phyloP scores from a whole-genome alignment of 2,797 vertebrate species.

The Carapus acus region DNA sequence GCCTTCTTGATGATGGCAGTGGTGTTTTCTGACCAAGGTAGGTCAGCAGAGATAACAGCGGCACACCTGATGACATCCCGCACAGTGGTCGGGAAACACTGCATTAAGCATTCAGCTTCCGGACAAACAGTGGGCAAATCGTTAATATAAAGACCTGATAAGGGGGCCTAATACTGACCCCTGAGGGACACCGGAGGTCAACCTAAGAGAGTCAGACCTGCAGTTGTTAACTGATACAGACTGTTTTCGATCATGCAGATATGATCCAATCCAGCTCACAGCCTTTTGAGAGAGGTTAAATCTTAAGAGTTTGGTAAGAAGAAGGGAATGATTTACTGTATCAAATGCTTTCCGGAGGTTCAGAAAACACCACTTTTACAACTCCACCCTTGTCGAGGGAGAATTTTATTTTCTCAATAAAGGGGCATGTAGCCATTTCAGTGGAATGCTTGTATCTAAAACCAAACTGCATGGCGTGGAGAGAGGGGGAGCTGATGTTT shows the following conservation, averaged over 20 bases:
- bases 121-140: conserved; percentile 2
- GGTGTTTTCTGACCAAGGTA: no score
- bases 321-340: conserved; percentile 13
- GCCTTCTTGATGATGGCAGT: no score
- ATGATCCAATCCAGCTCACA: conserved; percentile 12
- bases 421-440: conserved; percentile 10
- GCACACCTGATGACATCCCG: no score
- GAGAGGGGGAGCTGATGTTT: conserved; percentile 8
- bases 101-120: no score
- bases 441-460: conserved; percentile 12
- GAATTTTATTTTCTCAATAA: conserved; percentile 5
- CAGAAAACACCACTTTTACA: conserved; percentile 11
- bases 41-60: no score
- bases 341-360: conserved; percentile 13
- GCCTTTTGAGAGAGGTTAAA: conserved; percentile 8
- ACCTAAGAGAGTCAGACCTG: conserved; percentile 5
- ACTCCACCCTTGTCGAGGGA: conserved; percentile 5
- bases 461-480: conserved; percentile 14
- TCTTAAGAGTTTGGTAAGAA: conserved; percentile 9
- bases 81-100: no score
- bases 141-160: conserved; percentile 8
- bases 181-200: conserved; percentile 4
- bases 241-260: background rate
- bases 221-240: conserved; percentile 12
- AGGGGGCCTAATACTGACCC: conserved; percentile 5